These are phyloP conservation scores for Polyergus mexicanus DNA, from an alignment of 1,140 invertebrate genomes.

Conservation along the genomic window DNA sequence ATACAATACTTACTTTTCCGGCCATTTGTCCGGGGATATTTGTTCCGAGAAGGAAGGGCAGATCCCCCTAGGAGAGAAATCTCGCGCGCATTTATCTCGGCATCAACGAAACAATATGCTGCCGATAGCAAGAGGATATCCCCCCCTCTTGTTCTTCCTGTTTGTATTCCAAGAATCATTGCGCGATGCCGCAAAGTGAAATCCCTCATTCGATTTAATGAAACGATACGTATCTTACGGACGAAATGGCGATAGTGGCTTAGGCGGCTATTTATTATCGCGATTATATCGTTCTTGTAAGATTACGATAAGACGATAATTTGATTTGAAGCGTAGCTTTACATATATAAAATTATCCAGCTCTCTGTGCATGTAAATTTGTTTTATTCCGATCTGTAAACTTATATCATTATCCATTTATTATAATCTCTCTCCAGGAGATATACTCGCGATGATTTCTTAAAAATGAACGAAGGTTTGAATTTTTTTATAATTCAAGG, in stretches of 20 bases:
- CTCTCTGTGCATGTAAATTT: neutral
- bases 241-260: neutral
- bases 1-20: conserved; percentile 79
- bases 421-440: neutral
- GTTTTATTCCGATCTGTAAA: neutral
- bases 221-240: neutral
- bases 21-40: conserved; percentile 81
- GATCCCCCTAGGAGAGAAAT: neutral
- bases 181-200: conserved; percentile 44
- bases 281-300: neutral
- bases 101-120: conserved; percentile 79
- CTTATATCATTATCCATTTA: neutral
- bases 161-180: conserved; percentile 40
- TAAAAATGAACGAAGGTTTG: neutral
- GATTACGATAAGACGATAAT: conserved; percentile 1
- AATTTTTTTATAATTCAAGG: neutral
- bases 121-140: conserved; percentile 39
- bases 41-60: conserved; percentile 15
- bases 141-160: neutral
- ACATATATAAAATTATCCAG: neutral
- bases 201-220: conserved; percentile 6
- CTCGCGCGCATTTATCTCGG: conserved; percentile 55
- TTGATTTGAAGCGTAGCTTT: neutral
- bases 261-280: conserved; percentile 11
- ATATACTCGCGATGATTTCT: neutral